phyloP scores from a whole-genome alignment of 2,113 vertebrate species.

The Haliaeetus leucogaster region DNA sequence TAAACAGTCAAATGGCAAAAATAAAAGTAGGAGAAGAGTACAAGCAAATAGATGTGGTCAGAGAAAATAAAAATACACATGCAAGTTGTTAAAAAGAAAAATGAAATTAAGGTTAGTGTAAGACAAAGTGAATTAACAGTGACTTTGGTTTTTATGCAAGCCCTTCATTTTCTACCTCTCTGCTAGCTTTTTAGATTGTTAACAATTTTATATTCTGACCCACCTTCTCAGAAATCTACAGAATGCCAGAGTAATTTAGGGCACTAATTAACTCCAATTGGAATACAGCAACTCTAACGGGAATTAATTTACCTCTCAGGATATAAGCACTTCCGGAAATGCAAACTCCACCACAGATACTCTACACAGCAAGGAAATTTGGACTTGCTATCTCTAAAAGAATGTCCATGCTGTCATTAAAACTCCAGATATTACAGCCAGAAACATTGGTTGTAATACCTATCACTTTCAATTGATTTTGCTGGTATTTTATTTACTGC shows the following conservation, averaged over 20 bases:
- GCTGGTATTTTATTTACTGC: not conserved
- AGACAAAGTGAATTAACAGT: not conserved
- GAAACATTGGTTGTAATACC: not conserved
- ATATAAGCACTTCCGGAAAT: not conserved
- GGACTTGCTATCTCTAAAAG: not conserved
- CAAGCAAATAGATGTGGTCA: not conserved
- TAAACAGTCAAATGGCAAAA: not conserved
- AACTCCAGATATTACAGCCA: not conserved
- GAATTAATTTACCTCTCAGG: not conserved
- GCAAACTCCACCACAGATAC: not conserved
- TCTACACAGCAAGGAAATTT: not conserved
- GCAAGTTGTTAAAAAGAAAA: not conserved
- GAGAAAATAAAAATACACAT: not conserved
- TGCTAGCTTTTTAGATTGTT: not conserved
- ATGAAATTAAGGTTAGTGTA: not conserved
- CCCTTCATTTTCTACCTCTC: not conserved
- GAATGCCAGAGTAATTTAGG: not conserved
- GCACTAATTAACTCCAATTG: conserved; percentile 22
- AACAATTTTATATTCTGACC: not conserved
- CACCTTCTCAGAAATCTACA: not conserved
- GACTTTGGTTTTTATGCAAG: not conserved
- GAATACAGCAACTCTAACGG: not conserved
- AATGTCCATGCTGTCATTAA: not conserved
- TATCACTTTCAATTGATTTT: not conserved
- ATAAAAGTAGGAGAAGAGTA: not conserved